Evolutionary conservation across 2,113 vertebrate genomes (phyloP).

Genomic region (Cyphomyrus plagiostoma): DNA sequence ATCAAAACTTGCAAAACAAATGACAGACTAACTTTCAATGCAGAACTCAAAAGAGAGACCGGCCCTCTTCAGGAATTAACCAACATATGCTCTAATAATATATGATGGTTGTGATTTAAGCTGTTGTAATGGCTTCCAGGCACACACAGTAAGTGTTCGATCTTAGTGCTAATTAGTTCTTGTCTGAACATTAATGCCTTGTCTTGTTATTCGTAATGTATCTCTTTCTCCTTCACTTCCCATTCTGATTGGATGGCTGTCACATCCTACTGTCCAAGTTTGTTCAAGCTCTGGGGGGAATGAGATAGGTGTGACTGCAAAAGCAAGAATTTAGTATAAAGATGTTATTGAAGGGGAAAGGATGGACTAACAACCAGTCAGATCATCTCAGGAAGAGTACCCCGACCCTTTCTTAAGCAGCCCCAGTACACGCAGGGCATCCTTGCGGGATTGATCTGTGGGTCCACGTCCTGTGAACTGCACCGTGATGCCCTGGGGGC

Average conservation of each 20-base stretch:
- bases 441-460: conserved; percentile 74
- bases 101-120: background rate
- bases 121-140: background rate
- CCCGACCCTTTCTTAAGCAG: conserved; percentile 71
- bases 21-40: background rate
- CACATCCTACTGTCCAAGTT: background rate
- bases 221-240: background rate
- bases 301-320: background rate
- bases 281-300: background rate
- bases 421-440: conserved; percentile 82
- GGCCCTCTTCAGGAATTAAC: background rate
- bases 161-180: background rate
- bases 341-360: background rate
- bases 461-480: conserved; percentile 81
- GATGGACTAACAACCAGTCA: background rate
- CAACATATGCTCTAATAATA: background rate
- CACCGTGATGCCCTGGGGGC: conserved; percentile 82
- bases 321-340: background rate
- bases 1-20: background rate
- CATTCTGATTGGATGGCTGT: background rate
- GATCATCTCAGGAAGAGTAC: background rate
- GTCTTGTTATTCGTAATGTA: background rate
- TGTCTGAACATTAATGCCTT: background rate
- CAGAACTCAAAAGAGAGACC: background rate
- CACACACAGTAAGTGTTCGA: background rate